Base-by-base conservation (phyloP, 1,140 invertebrate genomes). In the Protaetia brevitarsis region DNA sequence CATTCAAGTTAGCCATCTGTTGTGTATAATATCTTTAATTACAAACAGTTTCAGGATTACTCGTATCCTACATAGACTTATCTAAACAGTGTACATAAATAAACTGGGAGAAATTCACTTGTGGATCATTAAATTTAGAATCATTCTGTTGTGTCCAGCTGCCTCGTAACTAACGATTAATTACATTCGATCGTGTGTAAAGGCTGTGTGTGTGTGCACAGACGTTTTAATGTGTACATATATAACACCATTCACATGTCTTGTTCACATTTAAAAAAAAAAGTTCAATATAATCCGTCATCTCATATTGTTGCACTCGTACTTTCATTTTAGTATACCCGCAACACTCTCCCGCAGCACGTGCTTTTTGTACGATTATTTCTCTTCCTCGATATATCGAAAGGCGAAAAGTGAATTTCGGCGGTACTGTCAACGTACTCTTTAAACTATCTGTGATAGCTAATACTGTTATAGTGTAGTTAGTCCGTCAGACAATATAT, bases 241-340 rank as follows among this genome's bases (percentile, higher is more conserved):
- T 19, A 51, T n/a, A n/a, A n/a, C n/a, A 51, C 41, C 41, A 51
- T 51, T 51, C 41, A 51, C 41, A 51, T 51, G 41, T 51, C 37
- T 19, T 51, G 41, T 51, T 23, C 26, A 23, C 19, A 23, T 51
- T 51, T 26, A 26, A 26, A 51, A 37, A 37, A 37, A 51, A n/a
- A n/a, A 51, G 26, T 51, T 23, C 41, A 23, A 51, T 51, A 51
- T 51, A 51, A 51, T 51, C 41, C 41, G 41, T 51, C 41, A 51
- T 51, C 41, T 51, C 41, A 23, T 23, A 51, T 51, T 51, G 41
- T 51, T 51, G 41, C 41, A 51, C 41, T 51, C 41, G 41, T 23
- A 51, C 41, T 51, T 51, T 51, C 41, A 51, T 51, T 51, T 51
- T 51, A 51, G 41, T 51, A 51, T 13, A 51, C 41, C 19, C 41